Evolutionary conservation across 2,888 invertebrate species (phyloP), one percentile per base, ranked within the genome.

Genomic region (Esperia sulphurella): DNA sequence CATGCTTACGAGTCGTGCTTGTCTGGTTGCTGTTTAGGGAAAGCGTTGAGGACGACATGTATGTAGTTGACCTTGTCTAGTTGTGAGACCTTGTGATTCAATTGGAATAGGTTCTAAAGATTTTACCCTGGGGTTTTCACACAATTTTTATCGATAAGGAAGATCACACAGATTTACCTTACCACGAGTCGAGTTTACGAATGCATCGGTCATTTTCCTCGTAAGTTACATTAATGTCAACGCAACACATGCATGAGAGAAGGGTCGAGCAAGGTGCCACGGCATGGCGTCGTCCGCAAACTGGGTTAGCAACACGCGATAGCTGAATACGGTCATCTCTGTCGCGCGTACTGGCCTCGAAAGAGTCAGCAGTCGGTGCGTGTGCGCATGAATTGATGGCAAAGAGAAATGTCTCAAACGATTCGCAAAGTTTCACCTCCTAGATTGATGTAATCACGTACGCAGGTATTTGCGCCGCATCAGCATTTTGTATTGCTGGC

Each of bases 251-350:
- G 56, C 61, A 62, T 63, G 56, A 68, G 72, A 72, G 73, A 76
- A 77, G 79, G 80, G 79, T 78, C 75, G 69, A 59, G 67, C 61
- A 64, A 74, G 75, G 73, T 75, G 73, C 64, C 66, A 68, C 66
- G 71, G 68, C 71, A 69, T 66, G 71, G 67, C 71, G 71, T 66
- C 59, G 68, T 65, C 69, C 65, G 71, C 69, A 50, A 79, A 70
- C 72, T 80, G 65, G 80, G 83, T 78, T 79, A 76, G 51, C 61
- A 73, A 76, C 51, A 56, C 53, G 69, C 73, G 72, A 68, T 61
- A 58, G 60, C 54, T 48, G 53, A 50, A 54, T 54, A 52, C 55
- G 51, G 57, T 56, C 64, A 59, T 77, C 75, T 71, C 69, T 65
- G 58, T 78, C 75, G 33, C 39, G 7, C 39, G 8, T 30, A n/a